Conservation (phyloP, 2,888 invertebrate species). For the Drosophila multiciliata region DNA sequence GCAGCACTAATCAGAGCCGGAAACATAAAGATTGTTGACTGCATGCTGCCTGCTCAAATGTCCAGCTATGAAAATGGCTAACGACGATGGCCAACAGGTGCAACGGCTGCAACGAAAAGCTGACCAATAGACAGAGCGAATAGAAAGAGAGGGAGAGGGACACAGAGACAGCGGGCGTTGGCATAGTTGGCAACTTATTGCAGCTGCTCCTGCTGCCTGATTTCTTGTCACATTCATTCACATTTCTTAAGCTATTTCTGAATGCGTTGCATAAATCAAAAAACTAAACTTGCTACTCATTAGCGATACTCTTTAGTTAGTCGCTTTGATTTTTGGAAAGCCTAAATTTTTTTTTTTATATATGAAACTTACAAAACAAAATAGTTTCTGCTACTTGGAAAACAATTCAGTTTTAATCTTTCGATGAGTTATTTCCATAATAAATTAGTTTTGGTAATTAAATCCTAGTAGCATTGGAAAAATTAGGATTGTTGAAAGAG, state of each 20-base stretch:
- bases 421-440: background rate
- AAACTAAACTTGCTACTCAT: background rate
- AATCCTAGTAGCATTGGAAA: background rate
- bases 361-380: background rate
- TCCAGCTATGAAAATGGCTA: constrained; percentile 53
- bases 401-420: background rate
- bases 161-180: background rate
- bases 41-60: constrained; percentile 44
- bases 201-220: constrained; percentile 34
- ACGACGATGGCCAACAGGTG: constrained; percentile 61
- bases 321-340: background rate
- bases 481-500: background rate
- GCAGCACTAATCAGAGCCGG: constrained; percentile 75
- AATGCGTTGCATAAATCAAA: constrained; percentile 37
- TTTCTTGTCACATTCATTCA: background rate
- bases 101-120: constrained; percentile 35
- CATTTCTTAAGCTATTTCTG: constrained; percentile 25
- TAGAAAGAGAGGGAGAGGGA: constrained; percentile 18
- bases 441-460: background rate
- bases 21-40: constrained; percentile 73
- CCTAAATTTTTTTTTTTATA: background rate
- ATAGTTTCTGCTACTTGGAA: background rate
- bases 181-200: constrained; percentile 43
- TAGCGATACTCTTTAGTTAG: constrained; percentile 7
- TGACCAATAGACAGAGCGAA: constrained; percentile 25